Conservation (phyloP, 2,113 vertebrate species). For the Amia ocellicauda region DNA sequence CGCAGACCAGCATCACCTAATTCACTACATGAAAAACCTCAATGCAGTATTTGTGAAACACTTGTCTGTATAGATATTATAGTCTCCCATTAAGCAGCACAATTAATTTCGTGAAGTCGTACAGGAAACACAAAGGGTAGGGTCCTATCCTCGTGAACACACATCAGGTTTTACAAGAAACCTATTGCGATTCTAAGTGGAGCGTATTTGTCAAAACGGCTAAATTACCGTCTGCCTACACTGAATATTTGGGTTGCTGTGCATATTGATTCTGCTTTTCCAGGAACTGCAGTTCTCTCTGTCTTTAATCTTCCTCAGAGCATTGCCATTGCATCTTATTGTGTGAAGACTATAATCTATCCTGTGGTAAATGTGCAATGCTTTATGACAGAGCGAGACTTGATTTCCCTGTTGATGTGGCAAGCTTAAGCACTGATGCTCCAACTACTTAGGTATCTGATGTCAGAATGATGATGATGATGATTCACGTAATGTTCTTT, state of each 20-base stretch:
- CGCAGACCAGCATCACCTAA: too few species aligned
- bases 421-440: neutral
- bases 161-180: neutral
- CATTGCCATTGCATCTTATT: neutral
- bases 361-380: neutral
- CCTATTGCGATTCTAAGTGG: neutral
- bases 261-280: neutral
- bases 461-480: neutral
- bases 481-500: too few species aligned
- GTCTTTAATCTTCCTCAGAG: too few species aligned
- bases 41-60: too few species aligned
- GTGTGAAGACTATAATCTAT: neutral
- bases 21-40: too few species aligned
- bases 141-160: too few species aligned
- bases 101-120: too few species aligned
- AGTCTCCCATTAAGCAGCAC: too few species aligned
- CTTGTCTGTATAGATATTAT: too few species aligned
- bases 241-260: neutral
- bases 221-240: constrained; percentile 3
- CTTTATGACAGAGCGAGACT: neutral
- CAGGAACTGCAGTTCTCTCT: too few species aligned
- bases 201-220: neutral
- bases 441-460: neutral
- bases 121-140: too few species aligned
- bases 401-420: neutral